Evolutionary conservation across 1,140 invertebrate genomes (phyloP), one percentile per base, ranked within the genome.

Genomic region (Trichonephila clavata): DNA sequence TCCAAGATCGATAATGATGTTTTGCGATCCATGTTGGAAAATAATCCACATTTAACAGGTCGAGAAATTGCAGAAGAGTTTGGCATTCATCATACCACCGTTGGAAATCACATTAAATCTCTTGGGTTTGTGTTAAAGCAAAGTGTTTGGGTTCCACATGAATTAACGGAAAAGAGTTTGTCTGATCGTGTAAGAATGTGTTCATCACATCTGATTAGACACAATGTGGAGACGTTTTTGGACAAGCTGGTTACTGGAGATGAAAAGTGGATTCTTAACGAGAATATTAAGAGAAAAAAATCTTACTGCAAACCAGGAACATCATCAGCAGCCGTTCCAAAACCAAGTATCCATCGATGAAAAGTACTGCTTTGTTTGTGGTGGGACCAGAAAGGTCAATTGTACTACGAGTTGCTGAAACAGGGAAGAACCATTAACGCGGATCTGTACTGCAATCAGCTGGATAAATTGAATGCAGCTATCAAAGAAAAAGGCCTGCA

Each of bases 391-490:
- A 50, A 50, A 50, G 50, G 10, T 50, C 50, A 0, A 50, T 5
- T 50, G 50, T 50, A 50, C 50, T 50, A 50, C 50, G 50, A 50
- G 50, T 83, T 83, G 80, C 80, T 83, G 80, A 83, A 83, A 61
- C 84, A 32, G 84, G 57, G 84, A 61, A 86, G 63, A 86, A 61
- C 6, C 84, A 86, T 63, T 16, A 86, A 86, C 84, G 24, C 5
- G 57, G 57, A 86, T 61, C 84, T 63, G 57, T 63, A 60, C 84
- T 63, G 60, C 57, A 60, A 63, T 86, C 60, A 60, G 59, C 60
- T 86, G 59, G 57, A 86, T 86, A 61, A 86, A 86, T 86, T 86
- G 57, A 86, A 86, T 86, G 84, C 84, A 60, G 57, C 60, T 86
- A 61, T 86, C 60, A 61, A 61, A 60, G 24, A 86, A 63, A 63